These are phyloP conservation scores for Xiphias gladius DNA, from an alignment of 2,113 vertebrate species.

Conservation along the genomic window DNA sequence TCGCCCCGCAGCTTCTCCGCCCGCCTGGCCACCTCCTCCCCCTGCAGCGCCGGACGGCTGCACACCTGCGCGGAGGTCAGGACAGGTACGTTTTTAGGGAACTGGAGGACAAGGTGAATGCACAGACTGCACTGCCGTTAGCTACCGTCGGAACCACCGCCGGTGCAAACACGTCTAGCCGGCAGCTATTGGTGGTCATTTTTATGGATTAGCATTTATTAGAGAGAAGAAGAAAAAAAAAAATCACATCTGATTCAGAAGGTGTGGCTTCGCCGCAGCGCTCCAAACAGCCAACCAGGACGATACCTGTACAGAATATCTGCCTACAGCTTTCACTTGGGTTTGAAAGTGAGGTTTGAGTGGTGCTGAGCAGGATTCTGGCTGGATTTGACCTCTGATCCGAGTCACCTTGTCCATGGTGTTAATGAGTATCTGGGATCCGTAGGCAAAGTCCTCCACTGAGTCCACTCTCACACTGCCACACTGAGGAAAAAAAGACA, in stretches of 20 bases:
- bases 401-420: slow-evolving; percentile 83
- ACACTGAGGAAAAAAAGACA: slow-evolving; percentile 40
- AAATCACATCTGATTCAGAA: neutral
- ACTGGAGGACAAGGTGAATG: too few relatives aligned
- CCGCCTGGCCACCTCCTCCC: slow-evolving; percentile 88
- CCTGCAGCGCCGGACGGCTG: slow-evolving; percentile 81
- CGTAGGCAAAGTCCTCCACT: slow-evolving; percentile 94
- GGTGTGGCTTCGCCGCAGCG: too few relatives aligned
- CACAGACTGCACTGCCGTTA: too few relatives aligned
- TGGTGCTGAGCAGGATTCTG: neutral
- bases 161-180: too few relatives aligned
- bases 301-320: too few relatives aligned
- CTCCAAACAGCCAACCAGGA: too few relatives aligned
- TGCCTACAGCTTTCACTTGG: too few relatives aligned
- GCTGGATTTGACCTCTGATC: neutral
- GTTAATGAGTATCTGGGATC: slow-evolving; percentile 89
- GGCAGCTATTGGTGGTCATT: too few relatives aligned
- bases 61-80: slow-evolving; percentile 72
- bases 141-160: too few relatives aligned
- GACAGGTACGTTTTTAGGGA: neutral
- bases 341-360: too few relatives aligned
- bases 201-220: neutral
- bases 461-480: slow-evolving; percentile 93
- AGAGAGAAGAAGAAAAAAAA: neutral
- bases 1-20: slow-evolving; percentile 89